Evolutionary conservation across 2,113 vertebrate genomes (phyloP), one percentile per base, ranked within the genome.

Genomic region (Micronycteris hirsuta): DNA sequence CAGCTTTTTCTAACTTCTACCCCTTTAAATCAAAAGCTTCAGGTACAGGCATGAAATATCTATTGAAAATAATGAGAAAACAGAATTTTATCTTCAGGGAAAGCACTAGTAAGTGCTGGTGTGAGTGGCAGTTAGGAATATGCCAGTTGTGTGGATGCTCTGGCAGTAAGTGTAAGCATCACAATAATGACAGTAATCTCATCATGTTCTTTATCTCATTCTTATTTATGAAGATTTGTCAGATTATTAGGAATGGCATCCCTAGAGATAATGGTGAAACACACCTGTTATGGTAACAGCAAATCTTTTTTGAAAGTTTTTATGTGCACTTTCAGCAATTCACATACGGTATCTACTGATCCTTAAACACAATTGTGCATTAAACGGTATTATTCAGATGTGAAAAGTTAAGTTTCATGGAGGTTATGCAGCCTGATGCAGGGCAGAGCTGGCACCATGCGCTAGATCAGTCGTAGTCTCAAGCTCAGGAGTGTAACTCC

Each of bases 1-100:
- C 76, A 97, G 33, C 71, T 63, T 91, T 70, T 83, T 68, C 33
- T 94, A 33, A 43, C 41, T 76, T 96, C 96, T 97, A 91, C 94
- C 95, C 95, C 73, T 93, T 33, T 97, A 96, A 93, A 97, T 98
- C 86, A 97, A 92, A 97, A 96, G 56, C 86, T 77, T 81, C 77
- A 89, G 92, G 91, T 95, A 68, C 19, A 94, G 92, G 28, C 77
- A 82, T 97, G 91, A 92, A 86, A 91, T 96, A 84, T 0, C 3
- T 94, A 73, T 88, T 98, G 93, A 96, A 98, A 98, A 97, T 96
- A 96, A 97, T 83, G 80, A 87, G 45, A 91, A 91, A 95, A 91
- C 47, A 95, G 38, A 70, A 94, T 96, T 87, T 9, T 88, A 76
- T 96, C 76, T 92, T 96, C 85, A 54, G 61, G 96, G 52, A 71